Conservation (phyloP, 2,797 vertebrate genomes). For the Crenichthys baileyi region DNA sequence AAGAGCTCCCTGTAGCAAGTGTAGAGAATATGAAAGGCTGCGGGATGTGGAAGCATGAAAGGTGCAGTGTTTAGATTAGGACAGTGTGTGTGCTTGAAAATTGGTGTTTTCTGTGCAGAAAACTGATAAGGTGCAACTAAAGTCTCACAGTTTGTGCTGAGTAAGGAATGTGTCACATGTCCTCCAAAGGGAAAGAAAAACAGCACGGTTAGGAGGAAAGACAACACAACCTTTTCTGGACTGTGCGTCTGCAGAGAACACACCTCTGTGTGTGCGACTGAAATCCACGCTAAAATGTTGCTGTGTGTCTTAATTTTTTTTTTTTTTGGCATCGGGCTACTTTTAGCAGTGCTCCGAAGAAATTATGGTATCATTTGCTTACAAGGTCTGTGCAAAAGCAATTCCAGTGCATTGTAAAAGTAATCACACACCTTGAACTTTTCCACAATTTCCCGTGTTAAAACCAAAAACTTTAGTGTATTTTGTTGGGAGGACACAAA, state of each 20-base stretch:
- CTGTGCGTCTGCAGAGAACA: conserved; percentile 30
- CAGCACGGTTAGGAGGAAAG: conserved; percentile 59
- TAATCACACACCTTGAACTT: not conserved
- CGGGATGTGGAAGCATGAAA: conserved; percentile 17
- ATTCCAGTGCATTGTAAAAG: not conserved
- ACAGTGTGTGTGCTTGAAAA: conserved; percentile 1
- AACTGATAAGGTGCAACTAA: conserved; percentile 59
- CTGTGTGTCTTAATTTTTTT: not conserved
- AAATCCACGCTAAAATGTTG: conserved; percentile 38
- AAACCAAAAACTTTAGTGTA: too few relatives aligned
- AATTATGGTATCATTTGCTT: not conserved
- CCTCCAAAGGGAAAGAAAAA: conserved; percentile 64
- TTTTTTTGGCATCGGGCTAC: not conserved
- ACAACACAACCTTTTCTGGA: conserved; percentile 66
- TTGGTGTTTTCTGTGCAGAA: conserved; percentile 29
- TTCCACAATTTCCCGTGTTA: too few relatives aligned
- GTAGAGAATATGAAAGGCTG: conserved; percentile 20
- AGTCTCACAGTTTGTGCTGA: conserved; percentile 48
- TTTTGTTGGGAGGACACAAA: too few relatives aligned
- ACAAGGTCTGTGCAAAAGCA: not conserved
- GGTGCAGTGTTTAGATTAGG: conserved; percentile 41
- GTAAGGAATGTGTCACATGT: conserved; percentile 41
- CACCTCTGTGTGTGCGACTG: conserved; percentile 46
- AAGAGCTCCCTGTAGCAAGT: not conserved
- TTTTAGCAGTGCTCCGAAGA: not conserved